Percentiles rank a stretch among this genome's conserved stretches.
Conservation (phyloP, 2,888 invertebrate genomes). For the Erpobdella octoculata region DNA sequence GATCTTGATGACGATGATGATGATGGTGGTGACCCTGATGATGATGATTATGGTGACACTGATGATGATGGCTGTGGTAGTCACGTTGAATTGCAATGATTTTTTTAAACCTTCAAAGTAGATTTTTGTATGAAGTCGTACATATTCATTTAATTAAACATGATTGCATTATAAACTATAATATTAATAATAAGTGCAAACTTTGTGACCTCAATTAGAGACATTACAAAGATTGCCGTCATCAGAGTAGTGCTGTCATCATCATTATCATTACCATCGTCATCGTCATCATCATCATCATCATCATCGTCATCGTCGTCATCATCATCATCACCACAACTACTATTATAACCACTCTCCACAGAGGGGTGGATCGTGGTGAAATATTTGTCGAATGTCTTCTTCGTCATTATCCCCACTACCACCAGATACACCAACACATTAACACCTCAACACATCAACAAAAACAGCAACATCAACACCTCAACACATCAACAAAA, state of each 20-base stretch:
- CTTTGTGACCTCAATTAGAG: neutral
- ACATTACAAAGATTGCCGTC: neutral
- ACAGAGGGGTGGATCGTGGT: too few relatives aligned
- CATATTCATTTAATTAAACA: neutral
- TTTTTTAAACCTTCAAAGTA: too few relatives aligned
- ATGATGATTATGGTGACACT: neutral
- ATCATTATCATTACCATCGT: neutral
- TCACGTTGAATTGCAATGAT: neutral
- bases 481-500: neutral
- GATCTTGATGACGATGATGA: slow-evolving; percentile 24
- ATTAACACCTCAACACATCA: too few relatives aligned
- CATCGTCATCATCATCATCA: neutral
- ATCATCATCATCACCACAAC: slow-evolving; percentile 21
- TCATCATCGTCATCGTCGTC: slow-evolving; percentile 11
- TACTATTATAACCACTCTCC: neutral
- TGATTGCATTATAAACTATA: neutral
- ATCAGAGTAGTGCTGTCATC: neutral
- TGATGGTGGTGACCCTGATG: slow-evolving; percentile 20
- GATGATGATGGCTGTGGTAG: neutral
- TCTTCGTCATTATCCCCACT: neutral
- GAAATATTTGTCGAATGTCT: too few relatives aligned
- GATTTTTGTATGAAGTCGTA: too few relatives aligned
- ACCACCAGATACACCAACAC: neutral
- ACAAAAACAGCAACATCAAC: neutral
- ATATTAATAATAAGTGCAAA: neutral